Evolutionary conservation across 2,888 invertebrate species (phyloP), one percentile per base, ranked within the genome.

Genomic region (Rhabditophanes sp.): DNA sequence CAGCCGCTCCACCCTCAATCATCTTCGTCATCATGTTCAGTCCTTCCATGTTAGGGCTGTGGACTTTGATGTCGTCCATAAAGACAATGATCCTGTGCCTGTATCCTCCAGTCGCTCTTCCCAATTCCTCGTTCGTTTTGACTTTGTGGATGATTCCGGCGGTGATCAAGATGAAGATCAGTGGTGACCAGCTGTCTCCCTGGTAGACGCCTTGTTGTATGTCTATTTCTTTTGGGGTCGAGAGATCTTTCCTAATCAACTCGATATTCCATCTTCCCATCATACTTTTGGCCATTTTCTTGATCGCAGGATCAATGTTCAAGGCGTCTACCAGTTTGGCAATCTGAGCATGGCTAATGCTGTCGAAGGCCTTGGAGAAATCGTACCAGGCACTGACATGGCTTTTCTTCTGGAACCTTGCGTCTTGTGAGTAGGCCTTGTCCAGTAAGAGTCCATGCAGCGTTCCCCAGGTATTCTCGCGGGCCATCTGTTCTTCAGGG

Each of bases 301-400:
- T n/a, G 6, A 39, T 7, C 3, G 9, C 9, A 5, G 11, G 4
- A 7, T 19, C 20, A 3, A 39, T 8, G 4, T 12, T n/a, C 5
- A 12, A 4, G 2, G 2, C 11, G 5, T 19, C 21, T 4, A 39
- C 25, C 19, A 22, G n/a, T 4, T n/a, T 5, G 1, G 7, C 9
- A 3, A 39, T 2, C 6, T 11, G 37, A 1, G n/a, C 6, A 6
- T 44, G 39, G 2, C 14, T 9, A 6, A 44, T 27, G 11, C 25
- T 25, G 18, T 39, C 39, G 14, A 44, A 39, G 2, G 39, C 39
- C 17, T 39, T 39, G 2, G 39, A 6, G 27, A 40, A 44, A 21
- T 39, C 39, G 1, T 43, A n/a, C 24, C 37, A 39, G 7, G 33
- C 44, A 1, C 22, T 17, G 1, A 9, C n/a, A 2, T 25, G 26